phyloP scores from a whole-genome alignment of 2,797 vertebrate genomes.

The Rhinogobio ventralis region DNA sequence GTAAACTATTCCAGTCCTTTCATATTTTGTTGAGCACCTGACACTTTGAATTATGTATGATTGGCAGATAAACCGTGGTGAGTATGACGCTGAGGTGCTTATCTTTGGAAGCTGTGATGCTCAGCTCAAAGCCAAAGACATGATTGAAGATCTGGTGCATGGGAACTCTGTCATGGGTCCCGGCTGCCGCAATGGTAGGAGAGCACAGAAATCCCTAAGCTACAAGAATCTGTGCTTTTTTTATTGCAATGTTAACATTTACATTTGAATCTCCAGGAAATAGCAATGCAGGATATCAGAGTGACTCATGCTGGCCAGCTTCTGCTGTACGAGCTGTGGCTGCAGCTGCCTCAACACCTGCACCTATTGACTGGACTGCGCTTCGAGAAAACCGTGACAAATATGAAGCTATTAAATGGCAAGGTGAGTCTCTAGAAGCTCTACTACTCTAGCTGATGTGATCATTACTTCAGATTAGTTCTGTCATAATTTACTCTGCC shows the following conservation, averaged over 20 bases:
- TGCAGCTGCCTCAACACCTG: constrained; percentile 33
- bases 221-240: background rate
- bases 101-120: constrained; percentile 82
- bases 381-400: constrained; percentile 86
- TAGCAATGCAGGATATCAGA: constrained; percentile 7
- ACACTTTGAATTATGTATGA: constrained; percentile 13
- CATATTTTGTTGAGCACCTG: background rate
- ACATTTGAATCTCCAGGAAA: constrained; percentile 31
- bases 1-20: background rate
- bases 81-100: constrained; percentile 80
- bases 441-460: background rate
- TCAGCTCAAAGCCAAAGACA: constrained; percentile 85
- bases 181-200: constrained; percentile 61
- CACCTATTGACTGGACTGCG: constrained; percentile 84
- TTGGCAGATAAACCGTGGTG: constrained; percentile 82
- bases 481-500: background rate
- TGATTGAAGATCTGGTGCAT: constrained; percentile 83
- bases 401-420: constrained; percentile 90
- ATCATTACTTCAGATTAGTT: background rate
- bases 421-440: constrained; percentile 76
- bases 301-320: constrained; percentile 69
- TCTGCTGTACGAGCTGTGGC: constrained; percentile 53
- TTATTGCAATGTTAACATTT: background rate
- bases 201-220: background rate
- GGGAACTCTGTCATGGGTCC: constrained; percentile 60